Evolutionary conservation across 2,113 vertebrate species (phyloP).

Genomic region (Trinectes maculatus): DNA sequence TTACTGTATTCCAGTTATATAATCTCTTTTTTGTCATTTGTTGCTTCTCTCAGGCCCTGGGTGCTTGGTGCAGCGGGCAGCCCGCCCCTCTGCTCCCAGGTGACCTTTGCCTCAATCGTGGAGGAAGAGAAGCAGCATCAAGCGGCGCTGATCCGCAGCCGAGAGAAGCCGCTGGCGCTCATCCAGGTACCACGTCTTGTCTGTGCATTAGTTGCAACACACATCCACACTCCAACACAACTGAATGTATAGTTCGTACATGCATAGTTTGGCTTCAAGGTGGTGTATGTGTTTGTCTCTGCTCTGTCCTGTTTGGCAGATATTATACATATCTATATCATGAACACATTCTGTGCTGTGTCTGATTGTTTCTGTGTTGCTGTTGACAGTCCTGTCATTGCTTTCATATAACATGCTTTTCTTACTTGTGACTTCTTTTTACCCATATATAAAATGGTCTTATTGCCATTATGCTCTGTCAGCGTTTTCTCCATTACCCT

Average conservation of each 20-base stretch:
- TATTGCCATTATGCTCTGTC: constrained; percentile 45
- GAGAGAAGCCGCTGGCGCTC: constrained; percentile 95
- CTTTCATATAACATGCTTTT: constrained; percentile 8
- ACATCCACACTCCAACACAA: not conserved
- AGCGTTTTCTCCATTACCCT: constrained; percentile 46
- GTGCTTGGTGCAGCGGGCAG: constrained; percentile 80
- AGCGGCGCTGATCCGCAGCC: constrained; percentile 92
- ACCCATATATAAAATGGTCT: constrained; percentile 42
- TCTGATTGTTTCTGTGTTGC: too few species aligned
- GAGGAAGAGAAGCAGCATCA: constrained; percentile 96
- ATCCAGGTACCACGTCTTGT: constrained; percentile 88
- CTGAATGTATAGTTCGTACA: constrained; percentile 11
- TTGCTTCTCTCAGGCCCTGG: constrained; percentile 87
- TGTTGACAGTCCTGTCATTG: constrained; percentile 54
- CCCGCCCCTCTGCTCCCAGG: constrained; percentile 75
- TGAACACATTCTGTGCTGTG: constrained; percentile 8
- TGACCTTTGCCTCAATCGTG: constrained; percentile 94
- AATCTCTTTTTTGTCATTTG: not conserved
- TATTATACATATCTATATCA: constrained; percentile 18
- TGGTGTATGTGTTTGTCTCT: constrained; percentile 1
- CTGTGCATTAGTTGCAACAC: constrained; percentile 3
- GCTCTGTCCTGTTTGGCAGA: constrained; percentile 1
- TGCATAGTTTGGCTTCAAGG: not conserved
- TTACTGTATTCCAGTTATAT: not conserved
- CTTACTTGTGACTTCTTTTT: constrained; percentile 35